Evolutionary conservation across 2,113 vertebrate species (phyloP).

Genomic region (Origma solitaria): DNA sequence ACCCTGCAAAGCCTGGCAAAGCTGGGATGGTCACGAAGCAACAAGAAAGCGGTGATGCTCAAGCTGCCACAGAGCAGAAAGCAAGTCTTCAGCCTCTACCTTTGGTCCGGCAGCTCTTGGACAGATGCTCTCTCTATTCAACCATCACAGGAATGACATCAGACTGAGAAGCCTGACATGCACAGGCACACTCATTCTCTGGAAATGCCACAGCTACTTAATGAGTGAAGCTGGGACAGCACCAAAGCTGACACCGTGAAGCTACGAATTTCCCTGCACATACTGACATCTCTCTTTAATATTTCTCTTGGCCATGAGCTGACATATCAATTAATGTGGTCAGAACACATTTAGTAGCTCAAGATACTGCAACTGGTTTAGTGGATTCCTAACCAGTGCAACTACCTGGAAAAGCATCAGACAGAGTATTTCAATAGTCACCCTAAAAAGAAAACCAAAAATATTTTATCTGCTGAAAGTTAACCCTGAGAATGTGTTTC

Average conservation of each 20-base stretch:
- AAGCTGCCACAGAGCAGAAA: not conserved
- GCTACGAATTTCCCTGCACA: constrained; percentile 62
- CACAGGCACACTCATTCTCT: constrained; percentile 54
- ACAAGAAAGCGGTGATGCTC: not conserved
- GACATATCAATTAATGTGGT: constrained; percentile 51
- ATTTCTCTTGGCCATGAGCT: constrained; percentile 37
- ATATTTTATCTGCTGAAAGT: not conserved
- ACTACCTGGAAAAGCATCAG: constrained; percentile 35
- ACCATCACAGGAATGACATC: constrained; percentile 48
- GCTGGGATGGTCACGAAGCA: accelerated
- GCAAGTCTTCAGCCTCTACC: not conserved
- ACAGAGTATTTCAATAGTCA: not conserved
- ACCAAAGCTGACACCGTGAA: constrained; percentile 43
- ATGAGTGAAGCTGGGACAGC: constrained; percentile 56
- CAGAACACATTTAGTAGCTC: constrained; percentile 47
- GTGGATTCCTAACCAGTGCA: constrained; percentile 3
- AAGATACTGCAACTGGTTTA: constrained; percentile 44
- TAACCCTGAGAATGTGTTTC: not conserved
- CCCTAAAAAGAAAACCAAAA: not conserved
- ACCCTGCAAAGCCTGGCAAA: not conserved
- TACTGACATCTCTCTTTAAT: constrained; percentile 23
- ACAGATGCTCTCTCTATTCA: constrained; percentile 46
- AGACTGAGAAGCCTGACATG: constrained; percentile 5
- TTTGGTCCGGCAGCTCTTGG: constrained; percentile 4
- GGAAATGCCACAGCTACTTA: constrained; percentile 65